Evolutionary conservation across 2,888 invertebrate genomes (phyloP).

Genomic region (Conchocele bisecta): DNA sequence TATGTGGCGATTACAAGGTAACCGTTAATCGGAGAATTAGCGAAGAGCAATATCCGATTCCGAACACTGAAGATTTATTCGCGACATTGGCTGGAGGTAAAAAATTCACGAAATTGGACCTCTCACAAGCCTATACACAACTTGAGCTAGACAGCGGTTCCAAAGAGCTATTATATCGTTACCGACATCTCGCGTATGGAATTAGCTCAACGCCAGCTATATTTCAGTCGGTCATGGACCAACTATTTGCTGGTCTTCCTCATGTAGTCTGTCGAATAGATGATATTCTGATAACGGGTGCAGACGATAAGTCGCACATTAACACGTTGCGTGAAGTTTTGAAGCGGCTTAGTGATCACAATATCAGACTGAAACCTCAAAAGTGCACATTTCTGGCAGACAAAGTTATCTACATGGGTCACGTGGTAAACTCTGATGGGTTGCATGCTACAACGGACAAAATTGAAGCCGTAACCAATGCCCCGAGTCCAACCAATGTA

Average conservation of each 20-base stretch:
- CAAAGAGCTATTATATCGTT: constrained; percentile 31
- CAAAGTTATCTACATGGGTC: constrained; percentile 33
- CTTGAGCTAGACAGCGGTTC: constrained; percentile 40
- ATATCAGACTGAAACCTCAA: constrained; percentile 1
- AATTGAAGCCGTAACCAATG: constrained; percentile 24
- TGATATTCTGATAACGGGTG: constrained; percentile 31
- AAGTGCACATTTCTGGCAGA: constrained; percentile 20
- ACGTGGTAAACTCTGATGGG: constrained; percentile 23
- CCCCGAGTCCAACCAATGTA: constrained; percentile 29
- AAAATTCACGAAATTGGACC: constrained; percentile 53
- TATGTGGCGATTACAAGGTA: constrained; percentile 57
- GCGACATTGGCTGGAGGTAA: constrained; percentile 42
- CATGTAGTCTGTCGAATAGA: constrained; percentile 26
- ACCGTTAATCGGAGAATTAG: constrained; percentile 65
- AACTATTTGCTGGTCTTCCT: constrained; percentile 17
- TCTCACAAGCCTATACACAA: constrained; percentile 48
- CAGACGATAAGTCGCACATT: constrained; percentile 9
- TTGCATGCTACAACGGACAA: constrained; percentile 27
- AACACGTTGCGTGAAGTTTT: constrained; percentile 19
- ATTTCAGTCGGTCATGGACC: constrained; percentile 33
- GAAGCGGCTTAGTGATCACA: constrained; percentile 4
- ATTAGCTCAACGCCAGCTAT: constrained; percentile 22
- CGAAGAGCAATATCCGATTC: constrained; percentile 64
- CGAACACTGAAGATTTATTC: constrained; percentile 50
- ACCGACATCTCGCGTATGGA: constrained; percentile 21